phyloP scores from a whole-genome alignment of 2,113 vertebrate species.

The Natator depressus region DNA sequence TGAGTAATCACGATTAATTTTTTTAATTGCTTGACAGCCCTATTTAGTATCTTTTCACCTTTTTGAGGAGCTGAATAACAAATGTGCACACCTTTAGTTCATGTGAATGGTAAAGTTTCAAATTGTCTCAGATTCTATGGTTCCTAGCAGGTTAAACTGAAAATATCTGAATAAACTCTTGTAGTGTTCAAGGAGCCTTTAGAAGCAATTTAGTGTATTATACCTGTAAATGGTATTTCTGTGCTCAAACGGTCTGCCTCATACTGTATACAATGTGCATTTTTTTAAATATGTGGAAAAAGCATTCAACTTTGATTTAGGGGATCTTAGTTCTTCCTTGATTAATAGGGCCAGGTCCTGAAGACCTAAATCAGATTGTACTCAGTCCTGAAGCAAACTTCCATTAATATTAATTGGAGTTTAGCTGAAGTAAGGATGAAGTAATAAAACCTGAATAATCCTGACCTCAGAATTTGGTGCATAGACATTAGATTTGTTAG shows the following conservation, averaged over 20 bases:
- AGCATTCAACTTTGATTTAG: background rate
- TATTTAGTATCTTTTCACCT: background rate
- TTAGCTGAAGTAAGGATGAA: constrained; percentile 52
- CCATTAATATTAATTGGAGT: constrained; percentile 45
- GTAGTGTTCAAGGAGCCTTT: background rate
- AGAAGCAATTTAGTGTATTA: background rate
- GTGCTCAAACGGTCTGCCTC: background rate
- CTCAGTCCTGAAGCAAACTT: constrained; percentile 30
- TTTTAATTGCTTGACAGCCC: too few species aligned
- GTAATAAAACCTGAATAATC: constrained; percentile 60
- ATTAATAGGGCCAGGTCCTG: background rate
- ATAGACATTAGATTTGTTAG: constrained; percentile 62
- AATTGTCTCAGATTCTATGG: background rate
- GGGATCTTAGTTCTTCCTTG: background rate
- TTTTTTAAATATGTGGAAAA: background rate
- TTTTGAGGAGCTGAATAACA: background rate
- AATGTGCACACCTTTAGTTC: background rate
- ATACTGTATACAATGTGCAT: background rate
- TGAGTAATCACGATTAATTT: too few species aligned
- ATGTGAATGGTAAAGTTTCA: background rate
- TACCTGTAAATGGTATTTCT: background rate
- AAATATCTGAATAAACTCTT: background rate
- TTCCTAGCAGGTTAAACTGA: background rate
- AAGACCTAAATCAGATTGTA: constrained; percentile 27
- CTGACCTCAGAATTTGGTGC: constrained; percentile 64